These are phyloP conservation scores for Carassius auratus DNA, from an alignment of 2,113 vertebrate genomes.

Conservation along the genomic window DNA sequence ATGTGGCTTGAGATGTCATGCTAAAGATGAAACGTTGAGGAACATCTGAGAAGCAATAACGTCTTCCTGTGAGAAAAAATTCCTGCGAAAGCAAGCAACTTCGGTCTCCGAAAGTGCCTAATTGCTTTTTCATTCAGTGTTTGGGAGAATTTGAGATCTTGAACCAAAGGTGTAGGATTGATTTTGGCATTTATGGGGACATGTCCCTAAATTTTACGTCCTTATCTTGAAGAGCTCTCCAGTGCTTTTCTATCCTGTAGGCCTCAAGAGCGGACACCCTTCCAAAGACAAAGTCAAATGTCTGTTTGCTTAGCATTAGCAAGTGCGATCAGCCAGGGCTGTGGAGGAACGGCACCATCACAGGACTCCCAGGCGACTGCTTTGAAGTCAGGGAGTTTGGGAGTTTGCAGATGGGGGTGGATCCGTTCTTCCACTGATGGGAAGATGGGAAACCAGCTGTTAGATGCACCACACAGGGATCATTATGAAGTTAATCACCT, in stretches of 20 bases:
- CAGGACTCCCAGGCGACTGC: conserved; percentile 57
- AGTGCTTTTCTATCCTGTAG: neutral
- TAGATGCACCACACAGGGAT: conserved; percentile 62
- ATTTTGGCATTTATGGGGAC: too few species aligned
- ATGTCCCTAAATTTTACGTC: too few species aligned
- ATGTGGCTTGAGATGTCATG: neutral
- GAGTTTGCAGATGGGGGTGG: conserved; percentile 39
- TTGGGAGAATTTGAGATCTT: neutral
- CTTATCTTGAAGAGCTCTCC: neutral
- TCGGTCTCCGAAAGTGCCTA: neutral
- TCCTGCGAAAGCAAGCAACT: neutral
- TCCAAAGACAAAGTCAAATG: conserved; percentile 46
- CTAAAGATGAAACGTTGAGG: neutral
- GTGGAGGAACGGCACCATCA: conserved; percentile 64
- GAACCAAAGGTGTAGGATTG: too few species aligned
- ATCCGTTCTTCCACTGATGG: conserved; percentile 2
- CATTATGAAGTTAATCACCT: conserved; percentile 42
- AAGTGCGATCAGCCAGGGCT: conserved; percentile 66
- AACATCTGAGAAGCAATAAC: neutral
- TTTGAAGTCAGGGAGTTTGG: conserved; percentile 71
- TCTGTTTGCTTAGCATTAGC: conserved; percentile 68
- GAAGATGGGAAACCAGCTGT: conserved; percentile 69
- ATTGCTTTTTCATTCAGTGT: neutral
- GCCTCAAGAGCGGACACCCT: neutral
- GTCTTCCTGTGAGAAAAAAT: neutral